A percentile compares a stretch with the other conserved stretches of the same genome.
These are phyloP conservation scores for Lochmaea capreae DNA, from an alignment of 2,888 invertebrate genomes.

Conservation along the genomic window DNA sequence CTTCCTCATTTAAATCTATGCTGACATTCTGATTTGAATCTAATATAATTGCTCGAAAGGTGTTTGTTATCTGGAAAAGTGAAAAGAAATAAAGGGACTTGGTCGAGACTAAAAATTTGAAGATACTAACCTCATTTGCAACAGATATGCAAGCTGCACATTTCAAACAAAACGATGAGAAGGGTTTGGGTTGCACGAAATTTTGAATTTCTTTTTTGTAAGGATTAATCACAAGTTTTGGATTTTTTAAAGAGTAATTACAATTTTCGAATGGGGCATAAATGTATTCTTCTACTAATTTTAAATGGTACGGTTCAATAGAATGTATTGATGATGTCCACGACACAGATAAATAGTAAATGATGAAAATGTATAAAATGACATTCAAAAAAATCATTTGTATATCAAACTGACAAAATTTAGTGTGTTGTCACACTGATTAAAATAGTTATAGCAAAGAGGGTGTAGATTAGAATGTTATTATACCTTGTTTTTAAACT, in stretches of 20 bases:
- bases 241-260: slow-evolving; percentile 48
- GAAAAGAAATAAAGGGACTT: background rate
- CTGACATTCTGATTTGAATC: slow-evolving; percentile 29
- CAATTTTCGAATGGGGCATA: slow-evolving; percentile 34
- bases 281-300: slow-evolving; percentile 32
- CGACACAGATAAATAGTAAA: background rate
- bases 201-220: slow-evolving; percentile 50
- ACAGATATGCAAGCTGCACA: slow-evolving; percentile 55
- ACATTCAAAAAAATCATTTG: slow-evolving; percentile 28
- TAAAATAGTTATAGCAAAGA: background rate
- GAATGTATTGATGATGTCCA: slow-evolving; percentile 12
- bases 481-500: no score
- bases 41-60: slow-evolving; percentile 42
- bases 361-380: slow-evolving; percentile 18
- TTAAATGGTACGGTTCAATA: slow-evolving; percentile 29
- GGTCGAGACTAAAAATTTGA: background rate
- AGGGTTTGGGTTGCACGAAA: slow-evolving; percentile 51
- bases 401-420: slow-evolving; percentile 33
- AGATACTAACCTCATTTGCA: slow-evolving; percentile 48
- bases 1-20: slow-evolving; percentile 39
- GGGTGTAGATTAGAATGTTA: no score
- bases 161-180: slow-evolving; percentile 53
- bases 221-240: slow-evolving; percentile 55
- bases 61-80: slow-evolving; percentile 49
- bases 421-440: slow-evolving; percentile 5